Evolutionary conservation across 2,888 invertebrate genomes (phyloP).

Genomic region (Sialis lutaria): DNA sequence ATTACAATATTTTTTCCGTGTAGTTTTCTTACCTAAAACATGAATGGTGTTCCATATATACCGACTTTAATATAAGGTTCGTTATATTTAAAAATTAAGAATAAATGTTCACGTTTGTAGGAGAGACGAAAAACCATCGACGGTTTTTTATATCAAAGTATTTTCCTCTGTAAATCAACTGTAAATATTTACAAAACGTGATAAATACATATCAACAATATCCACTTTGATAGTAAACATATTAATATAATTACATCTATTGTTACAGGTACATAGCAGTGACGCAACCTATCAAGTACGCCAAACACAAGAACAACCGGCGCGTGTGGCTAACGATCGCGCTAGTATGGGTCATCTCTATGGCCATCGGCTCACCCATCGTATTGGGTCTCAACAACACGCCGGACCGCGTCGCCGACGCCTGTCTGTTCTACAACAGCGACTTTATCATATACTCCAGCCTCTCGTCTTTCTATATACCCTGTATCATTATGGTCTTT

Average conservation of each 20-base stretch:
- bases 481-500: conserved; percentile 95
- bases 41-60: too few species aligned
- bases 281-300: conserved; percentile 96
- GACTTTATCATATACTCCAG: conserved; percentile 98
- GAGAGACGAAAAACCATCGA: too few species aligned
- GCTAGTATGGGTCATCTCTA: conserved; percentile 89
- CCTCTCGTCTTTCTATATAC: conserved; percentile 95
- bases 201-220: too few species aligned
- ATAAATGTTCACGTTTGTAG: too few species aligned
- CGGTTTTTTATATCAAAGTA: too few species aligned
- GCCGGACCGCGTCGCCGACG: conserved; percentile 61
- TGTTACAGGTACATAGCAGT: conserved; percentile 90
- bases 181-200: too few species aligned
- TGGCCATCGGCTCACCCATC: conserved; percentile 91
- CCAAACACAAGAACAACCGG: conserved; percentile 91
- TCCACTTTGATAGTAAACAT: not conserved
- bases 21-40: too few species aligned
- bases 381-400: conserved; percentile 92
- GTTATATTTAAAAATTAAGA: too few species aligned
- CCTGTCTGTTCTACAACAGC: conserved; percentile 93
- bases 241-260: conserved; percentile 7
- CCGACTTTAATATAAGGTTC: too few species aligned
- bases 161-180: too few species aligned
- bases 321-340: conserved; percentile 90
- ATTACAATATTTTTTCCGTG: too few species aligned